These are phyloP conservation scores for Spheniscus mendiculus DNA, from an alignment of 2,113 vertebrate species.

Conservation along the genomic window DNA sequence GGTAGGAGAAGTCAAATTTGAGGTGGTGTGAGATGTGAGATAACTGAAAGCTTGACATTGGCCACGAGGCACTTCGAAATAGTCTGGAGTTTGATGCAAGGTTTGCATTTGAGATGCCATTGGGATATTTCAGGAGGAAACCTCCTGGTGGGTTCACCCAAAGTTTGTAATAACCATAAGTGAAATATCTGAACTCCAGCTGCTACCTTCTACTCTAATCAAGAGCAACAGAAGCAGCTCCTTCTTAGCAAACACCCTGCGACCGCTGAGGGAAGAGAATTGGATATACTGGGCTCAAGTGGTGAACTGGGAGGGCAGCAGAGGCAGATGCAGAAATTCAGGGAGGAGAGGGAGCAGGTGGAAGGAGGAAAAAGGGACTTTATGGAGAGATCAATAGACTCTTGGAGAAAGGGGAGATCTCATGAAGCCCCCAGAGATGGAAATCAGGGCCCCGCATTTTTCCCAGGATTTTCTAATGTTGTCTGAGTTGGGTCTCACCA, in stretches of 20 bases:
- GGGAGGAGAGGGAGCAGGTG: not conserved
- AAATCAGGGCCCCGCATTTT: not conserved
- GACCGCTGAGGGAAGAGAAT: not conserved
- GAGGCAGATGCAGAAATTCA: not conserved
- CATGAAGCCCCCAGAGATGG: not conserved
- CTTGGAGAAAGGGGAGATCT: not conserved
- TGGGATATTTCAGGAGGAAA: constrained; percentile 28
- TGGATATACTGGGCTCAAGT: fast-evolving
- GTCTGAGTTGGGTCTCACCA: not conserved
- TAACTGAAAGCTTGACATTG: not conserved
- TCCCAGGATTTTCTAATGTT: not conserved
- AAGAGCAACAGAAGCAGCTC: constrained; percentile 6
- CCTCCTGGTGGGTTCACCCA: constrained; percentile 44
- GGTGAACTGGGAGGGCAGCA: not conserved
- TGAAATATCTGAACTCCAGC: constrained; percentile 47
- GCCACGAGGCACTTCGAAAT: constrained; percentile 13
- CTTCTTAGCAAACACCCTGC: not conserved
- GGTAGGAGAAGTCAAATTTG: not conserved
- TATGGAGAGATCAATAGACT: not conserved
- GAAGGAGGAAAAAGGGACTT: not conserved
- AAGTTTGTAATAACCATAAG: constrained; percentile 42
- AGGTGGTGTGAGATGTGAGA: constrained; percentile 1
- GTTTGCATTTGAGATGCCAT: not conserved
- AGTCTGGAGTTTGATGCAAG: constrained; percentile 4
- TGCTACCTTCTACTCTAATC: constrained; percentile 15